Base-by-base conservation (phyloP, 2,888 invertebrate species). In the Acronicta aceris region DNA sequence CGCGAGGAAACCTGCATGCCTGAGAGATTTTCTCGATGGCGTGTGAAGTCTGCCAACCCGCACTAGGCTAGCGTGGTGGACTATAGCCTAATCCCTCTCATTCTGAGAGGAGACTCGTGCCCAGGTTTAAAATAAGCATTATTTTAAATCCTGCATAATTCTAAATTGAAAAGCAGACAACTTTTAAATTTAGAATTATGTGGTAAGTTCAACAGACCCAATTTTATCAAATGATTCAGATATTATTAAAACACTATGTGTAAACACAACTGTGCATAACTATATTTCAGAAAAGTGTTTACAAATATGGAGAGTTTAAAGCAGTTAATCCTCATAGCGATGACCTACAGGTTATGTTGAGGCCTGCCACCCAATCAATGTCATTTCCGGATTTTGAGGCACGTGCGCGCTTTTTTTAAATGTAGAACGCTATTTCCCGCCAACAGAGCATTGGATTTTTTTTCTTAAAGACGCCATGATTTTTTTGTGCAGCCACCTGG, bases 331-430 rank as follows among this genome's bases (percentile, higher is more conserved):
- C 55, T 40, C 17, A 41, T 46, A 45, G 16, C 16, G 64, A 58
- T 61, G 59, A 51, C 56, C 56, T 59, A 21, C 58, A 42, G 55
- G 48, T 17, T 33, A 27, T 16, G 47, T 48, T 42, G 50, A 48
- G 51, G 55, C 53, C 42, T 47, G 12, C 6, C 40, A 42, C 15
- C 30, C 42, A 47, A 64, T 54, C 60, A 68, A 65, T 54, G 49
- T 21, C 36, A 17, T 56, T 73, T 78, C 66, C 68, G 48, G 49
- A 59, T 42, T 42, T 27, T 10, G 42, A 42, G 51, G 51, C 64
- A 75, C 65, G 68, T 71, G 68, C 59, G 33, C 47, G 30, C 42
- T 41, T 59, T 56, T 21, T 38, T 59, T 51, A 33, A 61, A 68
- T 49, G 7, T 59, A 9, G 70, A 66, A 66, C 49, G 38, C 16